A percentile compares a stretch with the other conserved stretches of the same genome.
Conservation (phyloP, 2,888 invertebrate genomes). For the Drosophila putrida region DNA sequence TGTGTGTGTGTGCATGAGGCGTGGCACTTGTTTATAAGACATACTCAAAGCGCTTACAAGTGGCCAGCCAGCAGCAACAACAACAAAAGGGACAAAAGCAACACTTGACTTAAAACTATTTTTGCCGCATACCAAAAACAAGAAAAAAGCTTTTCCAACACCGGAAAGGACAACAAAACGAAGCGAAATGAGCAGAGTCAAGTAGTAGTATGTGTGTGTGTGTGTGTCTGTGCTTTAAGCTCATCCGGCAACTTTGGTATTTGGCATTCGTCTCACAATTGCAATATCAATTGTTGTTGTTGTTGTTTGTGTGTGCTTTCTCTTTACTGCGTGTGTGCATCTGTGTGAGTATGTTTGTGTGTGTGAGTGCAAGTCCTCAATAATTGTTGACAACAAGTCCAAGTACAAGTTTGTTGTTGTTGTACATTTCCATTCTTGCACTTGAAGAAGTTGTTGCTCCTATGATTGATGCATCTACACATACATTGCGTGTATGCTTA, state of each 20-base stretch:
- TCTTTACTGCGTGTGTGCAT: slow-evolving; percentile 35
- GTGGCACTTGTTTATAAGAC: slow-evolving; percentile 42
- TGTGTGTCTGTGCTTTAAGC: slow-evolving; percentile 23
- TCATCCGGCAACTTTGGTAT: slow-evolving; percentile 58
- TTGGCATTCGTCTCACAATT: slow-evolving; percentile 54
- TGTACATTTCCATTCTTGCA: slow-evolving; percentile 43
- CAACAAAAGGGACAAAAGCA: slow-evolving; percentile 2
- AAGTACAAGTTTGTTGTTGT: slow-evolving; percentile 24
- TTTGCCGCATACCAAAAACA: slow-evolving; percentile 18
- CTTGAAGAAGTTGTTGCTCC: slow-evolving; percentile 25
- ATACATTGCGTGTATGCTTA: slow-evolving; percentile 22
- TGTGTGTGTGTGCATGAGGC: slow-evolving; percentile 28
- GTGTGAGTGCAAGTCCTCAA: slow-evolving; percentile 46
- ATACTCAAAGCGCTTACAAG: slow-evolving; percentile 41
- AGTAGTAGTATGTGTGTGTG: background rate
- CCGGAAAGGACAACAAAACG: slow-evolving; percentile 22
- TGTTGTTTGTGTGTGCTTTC: slow-evolving; percentile 52
- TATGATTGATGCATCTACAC: slow-evolving; percentile 24
- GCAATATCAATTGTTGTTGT: slow-evolving; percentile 40
- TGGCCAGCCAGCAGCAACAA: slow-evolving; percentile 29
- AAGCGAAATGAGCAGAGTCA: background rate
- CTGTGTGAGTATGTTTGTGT: background rate
- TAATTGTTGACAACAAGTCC: slow-evolving; percentile 47
- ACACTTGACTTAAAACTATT: slow-evolving; percentile 36
- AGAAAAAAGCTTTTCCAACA: slow-evolving; percentile 11